Evolutionary conservation across 1,140 invertebrate genomes (phyloP).

Genomic region (Pogonomyrmex californicus): DNA sequence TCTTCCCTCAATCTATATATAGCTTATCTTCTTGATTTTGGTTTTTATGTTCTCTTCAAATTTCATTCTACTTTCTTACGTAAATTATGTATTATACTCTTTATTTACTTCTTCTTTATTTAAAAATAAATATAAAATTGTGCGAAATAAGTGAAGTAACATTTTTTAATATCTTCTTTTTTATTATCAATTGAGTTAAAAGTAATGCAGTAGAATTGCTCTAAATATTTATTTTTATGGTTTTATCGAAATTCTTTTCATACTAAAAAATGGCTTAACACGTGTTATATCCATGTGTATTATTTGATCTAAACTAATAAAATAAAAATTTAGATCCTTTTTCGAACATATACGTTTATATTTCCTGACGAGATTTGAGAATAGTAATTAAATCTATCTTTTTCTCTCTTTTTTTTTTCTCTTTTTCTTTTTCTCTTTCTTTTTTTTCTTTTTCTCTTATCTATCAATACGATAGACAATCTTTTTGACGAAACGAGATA

Average conservation of each 20-base stretch:
- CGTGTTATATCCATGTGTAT: neutral
- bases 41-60: neutral
- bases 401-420: neutral
- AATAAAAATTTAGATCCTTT: neutral
- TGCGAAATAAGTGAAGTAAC: neutral
- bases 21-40: conserved; percentile 15
- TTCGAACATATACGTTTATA: neutral
- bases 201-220: neutral
- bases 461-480: conserved; percentile 24
- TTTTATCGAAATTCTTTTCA: neutral
- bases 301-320: conserved; percentile 1
- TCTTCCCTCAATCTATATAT: neutral
- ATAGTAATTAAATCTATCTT: conserved; percentile 28
- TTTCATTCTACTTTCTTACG: neutral
- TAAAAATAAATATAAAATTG: neutral
- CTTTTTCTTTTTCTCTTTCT: neutral
- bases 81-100: too few species aligned
- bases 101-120: neutral
- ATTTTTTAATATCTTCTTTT: neutral
- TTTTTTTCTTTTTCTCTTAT: neutral
- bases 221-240: neutral
- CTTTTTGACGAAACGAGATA: neutral
- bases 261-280: neutral
- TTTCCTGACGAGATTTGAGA: neutral
- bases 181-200: neutral